Base-by-base conservation (phyloP, 2,888 invertebrate species). In the Agrilus mali region DNA sequence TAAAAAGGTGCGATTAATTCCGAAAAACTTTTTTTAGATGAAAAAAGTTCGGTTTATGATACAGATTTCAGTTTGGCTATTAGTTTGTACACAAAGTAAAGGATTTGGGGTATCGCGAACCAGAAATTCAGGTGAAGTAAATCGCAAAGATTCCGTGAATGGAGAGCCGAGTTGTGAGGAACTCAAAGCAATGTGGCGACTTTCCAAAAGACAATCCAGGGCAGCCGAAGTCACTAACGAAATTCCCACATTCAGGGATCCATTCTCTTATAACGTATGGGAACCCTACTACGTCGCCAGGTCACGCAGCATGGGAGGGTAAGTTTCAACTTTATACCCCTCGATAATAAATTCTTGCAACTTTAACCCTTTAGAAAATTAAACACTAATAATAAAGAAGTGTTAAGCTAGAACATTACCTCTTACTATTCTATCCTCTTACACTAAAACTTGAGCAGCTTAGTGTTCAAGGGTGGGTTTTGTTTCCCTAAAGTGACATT, bases 171-270 rank as follows among this genome's bases (percentile, higher is more conserved):
- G 80, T 41, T 92, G 92, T 64, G 87, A 89, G 53, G 85, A 90
- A 60, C 72, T 92, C 39, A 79, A 88, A 47, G 85, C 86, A 8
- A 90, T 92, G 88, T 92, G 90, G 92, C 80, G 84, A 64, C 86
- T 88, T 69, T 89, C 87, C 13, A 88, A 88, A 66, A 69, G 90
- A 46, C 89, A 90, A 68, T 86, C 87, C 39, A 75, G 89, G 33
- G 86, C 87, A 13, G 84, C 88, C 6, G 88, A 89, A 66, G 80
- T 85, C 51, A 86, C 86, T 58, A 90, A 89, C 65, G 86, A 88
- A 69, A 81, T 89, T 54, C 86, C 84, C 50, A 79, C 82, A 47
- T 86, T 82, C 67, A 77, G 82, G 41, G 87, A 88, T 60, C 86
- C 86, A 0, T 83, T 87, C 56, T 77, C 80, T 51, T 82, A 82